A percentile compares a stretch with the other conserved stretches of the same genome.
Conservation (phyloP, 2,888 invertebrate genomes). For the Dusona sp. region DNA sequence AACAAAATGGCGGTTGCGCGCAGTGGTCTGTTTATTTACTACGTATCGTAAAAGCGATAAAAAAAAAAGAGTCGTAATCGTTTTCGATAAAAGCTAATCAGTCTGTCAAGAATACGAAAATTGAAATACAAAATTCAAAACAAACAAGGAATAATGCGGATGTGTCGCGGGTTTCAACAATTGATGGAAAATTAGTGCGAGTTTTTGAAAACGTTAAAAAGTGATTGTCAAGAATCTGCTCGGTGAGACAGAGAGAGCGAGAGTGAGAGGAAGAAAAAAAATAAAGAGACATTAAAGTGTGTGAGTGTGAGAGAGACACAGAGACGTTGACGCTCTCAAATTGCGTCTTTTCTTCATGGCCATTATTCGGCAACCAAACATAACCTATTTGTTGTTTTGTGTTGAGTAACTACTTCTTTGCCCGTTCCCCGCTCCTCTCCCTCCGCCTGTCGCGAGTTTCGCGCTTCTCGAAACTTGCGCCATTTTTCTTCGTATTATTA, state of each 20-base stretch:
- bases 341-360: constrained; percentile 66
- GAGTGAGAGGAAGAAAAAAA: neutral
- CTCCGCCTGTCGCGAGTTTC: constrained; percentile 13
- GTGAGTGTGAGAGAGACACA: neutral
- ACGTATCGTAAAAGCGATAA: constrained; percentile 60
- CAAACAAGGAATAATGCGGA: neutral
- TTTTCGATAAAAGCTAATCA: neutral
- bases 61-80: constrained; percentile 20
- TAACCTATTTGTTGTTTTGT: constrained; percentile 73
- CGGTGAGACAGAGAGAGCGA: constrained; percentile 1
- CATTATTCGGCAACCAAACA: constrained; percentile 51
- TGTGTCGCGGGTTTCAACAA: neutral
- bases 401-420: constrained; percentile 4
- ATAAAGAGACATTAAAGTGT: neutral
- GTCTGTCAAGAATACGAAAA: neutral
- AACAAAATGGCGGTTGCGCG: constrained; percentile 79
- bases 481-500: constrained; percentile 12
- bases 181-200: neutral
- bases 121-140: neutral
- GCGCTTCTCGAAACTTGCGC: constrained; percentile 73
- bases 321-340: constrained; percentile 25
- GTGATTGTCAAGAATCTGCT: constrained; percentile 33
- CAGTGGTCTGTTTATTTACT: constrained; percentile 81
- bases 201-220: constrained; percentile 9
- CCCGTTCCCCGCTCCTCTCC: constrained; percentile 28